Evolutionary conservation across 2,797 vertebrate species (phyloP).

Genomic region (Manis crassicaudata): DNA sequence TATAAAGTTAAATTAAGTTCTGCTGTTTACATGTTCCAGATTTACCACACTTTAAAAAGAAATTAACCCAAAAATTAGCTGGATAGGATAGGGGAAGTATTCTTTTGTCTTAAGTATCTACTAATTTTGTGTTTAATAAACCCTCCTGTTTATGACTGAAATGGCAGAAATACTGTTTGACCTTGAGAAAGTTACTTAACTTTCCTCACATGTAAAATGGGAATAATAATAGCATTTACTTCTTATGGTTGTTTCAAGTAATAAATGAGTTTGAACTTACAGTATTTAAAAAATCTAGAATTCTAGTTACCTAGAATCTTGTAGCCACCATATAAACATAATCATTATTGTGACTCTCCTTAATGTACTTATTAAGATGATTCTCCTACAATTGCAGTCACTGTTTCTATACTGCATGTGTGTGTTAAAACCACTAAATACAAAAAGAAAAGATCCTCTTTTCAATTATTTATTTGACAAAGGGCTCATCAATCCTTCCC

Average conservation of each 20-base stretch:
- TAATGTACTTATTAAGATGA: background rate
- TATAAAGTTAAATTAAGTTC: background rate
- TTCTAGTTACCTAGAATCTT: background rate
- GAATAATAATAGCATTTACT: background rate
- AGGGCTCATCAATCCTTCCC: background rate
- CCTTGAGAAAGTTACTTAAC: background rate
- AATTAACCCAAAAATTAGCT: background rate
- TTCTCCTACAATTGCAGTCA: background rate
- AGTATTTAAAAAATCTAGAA: background rate
- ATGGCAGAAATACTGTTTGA: background rate
- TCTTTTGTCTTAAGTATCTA: background rate
- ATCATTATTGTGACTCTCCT: background rate
- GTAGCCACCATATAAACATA: background rate
- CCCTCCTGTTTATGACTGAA: background rate
- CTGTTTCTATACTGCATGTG: background rate
- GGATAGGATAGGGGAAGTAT: background rate
- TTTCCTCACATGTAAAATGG: background rate
- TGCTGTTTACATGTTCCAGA: background rate
- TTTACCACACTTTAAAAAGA: too few relatives aligned
- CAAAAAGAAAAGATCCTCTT: background rate
- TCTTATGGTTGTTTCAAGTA: background rate
- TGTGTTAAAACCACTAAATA: background rate
- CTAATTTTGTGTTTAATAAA: background rate
- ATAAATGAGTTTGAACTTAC: background rate
- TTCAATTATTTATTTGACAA: conserved; percentile 22